phyloP scores from a whole-genome alignment of 2,888 invertebrate species.

The Sussaba pulchella region DNA sequence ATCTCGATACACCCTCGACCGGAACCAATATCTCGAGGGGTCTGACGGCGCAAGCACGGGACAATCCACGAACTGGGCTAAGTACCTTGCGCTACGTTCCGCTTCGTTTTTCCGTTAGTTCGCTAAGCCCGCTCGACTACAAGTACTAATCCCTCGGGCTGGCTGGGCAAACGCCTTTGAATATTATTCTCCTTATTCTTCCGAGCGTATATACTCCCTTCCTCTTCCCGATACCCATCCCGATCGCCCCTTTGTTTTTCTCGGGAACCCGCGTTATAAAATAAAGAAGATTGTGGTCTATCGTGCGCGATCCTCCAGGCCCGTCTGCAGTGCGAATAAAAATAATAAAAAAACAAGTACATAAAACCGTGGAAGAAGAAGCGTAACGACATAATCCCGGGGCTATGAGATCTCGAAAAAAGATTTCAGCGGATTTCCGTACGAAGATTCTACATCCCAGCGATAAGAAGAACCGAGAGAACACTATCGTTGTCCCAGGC shows the following conservation, averaged over 20 bases:
- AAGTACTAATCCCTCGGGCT: slow-evolving; percentile 47
- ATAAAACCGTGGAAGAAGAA: not conserved
- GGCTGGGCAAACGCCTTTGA: slow-evolving; percentile 52
- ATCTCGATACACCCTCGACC: slow-evolving; percentile 62
- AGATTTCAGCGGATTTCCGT: not conserved
- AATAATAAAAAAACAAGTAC: not conserved
- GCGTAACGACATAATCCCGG: slow-evolving; percentile 31
- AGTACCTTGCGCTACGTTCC: slow-evolving; percentile 68
- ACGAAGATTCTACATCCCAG: not conserved
- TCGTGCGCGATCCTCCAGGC: not conserved
- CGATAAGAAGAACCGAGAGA: slow-evolving; percentile 25
- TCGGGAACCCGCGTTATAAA: slow-evolving; percentile 17
- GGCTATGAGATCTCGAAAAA: slow-evolving; percentile 15
- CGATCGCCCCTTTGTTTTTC: slow-evolving; percentile 2
- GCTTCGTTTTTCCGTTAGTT: slow-evolving; percentile 24
- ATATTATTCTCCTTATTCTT: slow-evolving; percentile 51
- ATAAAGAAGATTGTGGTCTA: slow-evolving; percentile 33
- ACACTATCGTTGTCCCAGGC: slow-evolving; percentile 80
- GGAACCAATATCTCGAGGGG: slow-evolving; percentile 64
- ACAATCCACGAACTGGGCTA: slow-evolving; percentile 76
- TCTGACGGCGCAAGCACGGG: slow-evolving; percentile 67
- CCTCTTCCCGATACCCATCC: slow-evolving; percentile 1
- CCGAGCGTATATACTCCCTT: not conserved
- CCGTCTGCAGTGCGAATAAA: not conserved
- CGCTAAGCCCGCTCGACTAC: slow-evolving; percentile 37